Base-by-base conservation (phyloP, 1,140 invertebrate species). In the Bombus vancouverensis region DNA sequence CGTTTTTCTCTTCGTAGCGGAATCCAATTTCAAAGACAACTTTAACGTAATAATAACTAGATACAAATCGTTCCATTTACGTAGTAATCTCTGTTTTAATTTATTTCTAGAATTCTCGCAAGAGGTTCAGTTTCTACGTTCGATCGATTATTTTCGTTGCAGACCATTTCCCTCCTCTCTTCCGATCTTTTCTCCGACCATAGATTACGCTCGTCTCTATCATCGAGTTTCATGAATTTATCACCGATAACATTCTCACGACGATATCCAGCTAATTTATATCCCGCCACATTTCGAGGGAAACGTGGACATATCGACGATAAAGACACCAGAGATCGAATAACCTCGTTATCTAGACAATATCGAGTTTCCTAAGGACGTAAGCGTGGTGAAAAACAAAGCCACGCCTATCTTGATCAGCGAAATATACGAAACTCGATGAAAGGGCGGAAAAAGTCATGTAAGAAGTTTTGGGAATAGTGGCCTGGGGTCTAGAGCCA, bases 371-470 rank as follows among this genome's bases (percentile, higher is more conserved):
- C 15, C 32, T 8, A 66, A 18, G 59, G 25, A 62, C 10, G 0
- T 22, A 53, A 53, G 18, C 47, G 18, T 18, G 47, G 47, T 53
- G 47, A 53, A 53, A 53, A 53, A 53, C 47, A 53, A 28, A 25
- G 37, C 47, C 68, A 81, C 47, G 68, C 79, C 78, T 73, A 25
- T 44, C 68, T 62, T 37, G 68, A 72, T 72, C 47, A 72, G 28
- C 47, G n/a, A 71, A 81, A 76, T 74, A 62, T 62, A 71, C 22
- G 42, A 62, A 53, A 74, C 70, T 59, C 53, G 53, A 44, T 3
- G 53, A 47, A 39, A 71, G n/a, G 25, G 25, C 39, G 53, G 53
- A 73, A 62, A 72, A 62, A 73, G 37, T 82, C 81, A 6, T 39
- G 59, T 4, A 37, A 76, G 42, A 76, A 75, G 25, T 15, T n/a